Evolutionary conservation across 2,888 invertebrate species (phyloP).

Genomic region (Lordiphosa fenestrarum): DNA sequence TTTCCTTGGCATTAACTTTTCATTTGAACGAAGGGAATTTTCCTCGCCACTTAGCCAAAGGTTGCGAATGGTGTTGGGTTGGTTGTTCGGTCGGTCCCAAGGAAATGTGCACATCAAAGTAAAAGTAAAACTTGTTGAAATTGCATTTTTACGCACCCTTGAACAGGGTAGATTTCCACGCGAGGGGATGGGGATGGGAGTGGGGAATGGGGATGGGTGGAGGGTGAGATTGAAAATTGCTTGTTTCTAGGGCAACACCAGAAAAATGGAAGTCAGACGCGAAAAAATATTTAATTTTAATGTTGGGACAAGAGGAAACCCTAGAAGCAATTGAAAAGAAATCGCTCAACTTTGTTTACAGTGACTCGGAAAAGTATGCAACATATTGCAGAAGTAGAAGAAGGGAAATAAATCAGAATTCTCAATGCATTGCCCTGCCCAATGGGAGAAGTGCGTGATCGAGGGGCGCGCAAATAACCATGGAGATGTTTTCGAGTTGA

Average conservation of each 20-base stretch:
- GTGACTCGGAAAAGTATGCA: constrained; percentile 31
- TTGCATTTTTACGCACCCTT: constrained; percentile 76
- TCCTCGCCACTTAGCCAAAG: constrained; percentile 16
- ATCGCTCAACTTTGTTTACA: constrained; percentile 61
- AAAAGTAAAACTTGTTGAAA: constrained; percentile 74
- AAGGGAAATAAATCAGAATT: constrained; percentile 5
- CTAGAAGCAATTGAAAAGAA: constrained; percentile 21
- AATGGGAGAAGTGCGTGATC: constrained; percentile 28
- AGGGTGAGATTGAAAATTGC: constrained; percentile 42
- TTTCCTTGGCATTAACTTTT: constrained; percentile 73
- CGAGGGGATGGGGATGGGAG: constrained; percentile 4
- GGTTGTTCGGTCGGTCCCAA: constrained; percentile 23
- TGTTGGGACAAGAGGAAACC: constrained; percentile 26
- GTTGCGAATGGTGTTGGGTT: constrained; percentile 17
- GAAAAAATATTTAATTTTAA: constrained; percentile 69
- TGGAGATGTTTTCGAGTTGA: constrained; percentile 29
- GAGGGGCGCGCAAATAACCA: constrained; percentile 25
- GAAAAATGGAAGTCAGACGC: constrained; percentile 41
- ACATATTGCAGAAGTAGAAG: constrained; percentile 17
- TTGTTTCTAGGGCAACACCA: constrained; percentile 53
- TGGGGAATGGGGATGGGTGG: background rate
- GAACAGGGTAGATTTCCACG: constrained; percentile 50
- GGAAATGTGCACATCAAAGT: constrained; percentile 72
- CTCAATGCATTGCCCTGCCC: background rate
- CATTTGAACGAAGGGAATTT: constrained; percentile 56